Evolutionary conservation across 2,888 invertebrate species (phyloP).

Genomic region (Sinopyrophorus schimmeli): DNA sequence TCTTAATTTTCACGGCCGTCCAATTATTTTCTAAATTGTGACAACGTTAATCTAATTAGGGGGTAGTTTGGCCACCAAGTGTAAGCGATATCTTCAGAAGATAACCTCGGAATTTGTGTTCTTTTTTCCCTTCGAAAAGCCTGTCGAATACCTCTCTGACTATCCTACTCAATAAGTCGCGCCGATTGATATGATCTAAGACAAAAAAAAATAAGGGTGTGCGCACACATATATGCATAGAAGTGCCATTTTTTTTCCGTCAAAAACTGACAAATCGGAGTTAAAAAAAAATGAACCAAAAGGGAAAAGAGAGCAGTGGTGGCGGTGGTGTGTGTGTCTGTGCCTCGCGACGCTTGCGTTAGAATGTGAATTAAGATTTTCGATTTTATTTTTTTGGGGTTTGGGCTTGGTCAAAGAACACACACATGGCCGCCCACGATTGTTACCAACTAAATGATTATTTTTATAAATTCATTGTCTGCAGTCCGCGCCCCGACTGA

Average conservation of each 20-base stretch:
- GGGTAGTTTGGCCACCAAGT: constrained; percentile 48
- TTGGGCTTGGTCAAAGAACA: constrained; percentile 41
- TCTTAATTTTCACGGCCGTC: constrained; percentile 41
- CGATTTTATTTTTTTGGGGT: constrained; percentile 35
- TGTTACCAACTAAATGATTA: constrained; percentile 42
- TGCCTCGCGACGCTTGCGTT: constrained; percentile 28
- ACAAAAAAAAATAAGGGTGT: too few relatives aligned
- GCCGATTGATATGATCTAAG: too few relatives aligned
- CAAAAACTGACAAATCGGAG: too few relatives aligned
- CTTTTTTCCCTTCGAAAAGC: too few relatives aligned
- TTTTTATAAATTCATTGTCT: constrained; percentile 54
- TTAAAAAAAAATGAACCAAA: background rate
- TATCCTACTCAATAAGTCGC: too few relatives aligned
- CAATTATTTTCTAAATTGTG: constrained; percentile 54
- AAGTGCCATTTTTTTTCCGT: too few relatives aligned
- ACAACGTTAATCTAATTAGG: constrained; percentile 53
- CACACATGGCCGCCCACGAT: constrained; percentile 44
- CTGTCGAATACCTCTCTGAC: too few relatives aligned
- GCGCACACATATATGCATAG: too few relatives aligned
- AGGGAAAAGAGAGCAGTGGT: background rate
- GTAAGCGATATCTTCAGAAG: constrained; percentile 39
- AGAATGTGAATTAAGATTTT: constrained; percentile 35
- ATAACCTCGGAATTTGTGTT: constrained; percentile 28
- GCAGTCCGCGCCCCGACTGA: constrained; percentile 63
- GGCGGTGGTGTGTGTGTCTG: background rate